Percentiles rank a stretch among this genome's conserved stretches.
phyloP scores from a whole-genome alignment of 2,797 vertebrate species.

The Dermochelys coriacea region DNA sequence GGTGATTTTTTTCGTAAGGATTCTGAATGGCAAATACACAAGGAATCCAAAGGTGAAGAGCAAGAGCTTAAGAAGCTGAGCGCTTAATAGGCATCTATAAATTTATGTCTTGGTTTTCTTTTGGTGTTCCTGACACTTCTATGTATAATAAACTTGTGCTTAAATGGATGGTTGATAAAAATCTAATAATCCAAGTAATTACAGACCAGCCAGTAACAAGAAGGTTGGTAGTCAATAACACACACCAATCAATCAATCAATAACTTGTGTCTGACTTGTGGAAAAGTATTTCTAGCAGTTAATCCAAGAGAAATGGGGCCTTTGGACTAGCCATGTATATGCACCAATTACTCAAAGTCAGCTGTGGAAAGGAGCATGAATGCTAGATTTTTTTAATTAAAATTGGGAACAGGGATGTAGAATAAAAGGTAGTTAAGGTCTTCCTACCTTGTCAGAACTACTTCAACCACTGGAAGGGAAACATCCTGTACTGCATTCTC shows the following conservation, averaged over 20 bases:
- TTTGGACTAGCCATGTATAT: not conserved
- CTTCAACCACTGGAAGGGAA: not conserved
- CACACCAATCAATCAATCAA: not conserved
- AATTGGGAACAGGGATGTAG: not conserved
- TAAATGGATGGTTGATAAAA: conserved; percentile 45
- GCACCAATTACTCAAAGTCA: not conserved
- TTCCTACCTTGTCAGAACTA: not conserved
- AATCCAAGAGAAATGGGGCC: not conserved
- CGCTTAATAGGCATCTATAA: not conserved
- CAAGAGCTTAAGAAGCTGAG: not conserved
- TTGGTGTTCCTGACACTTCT: not conserved
- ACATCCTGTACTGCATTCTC: not conserved
- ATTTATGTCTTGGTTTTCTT: not conserved
- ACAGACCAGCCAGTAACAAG: conserved; percentile 13
- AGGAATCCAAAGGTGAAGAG: not conserved
- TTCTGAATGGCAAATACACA: not conserved
- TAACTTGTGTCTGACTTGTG: conserved; percentile 9
- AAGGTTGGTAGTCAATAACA: conserved; percentile 44
- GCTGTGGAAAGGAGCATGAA: not conserved
- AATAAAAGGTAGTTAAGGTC: not conserved
- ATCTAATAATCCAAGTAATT: conserved; percentile 32
- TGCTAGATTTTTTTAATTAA: not conserved
- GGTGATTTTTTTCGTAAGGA: not conserved
- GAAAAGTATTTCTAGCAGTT: conserved; percentile 22
- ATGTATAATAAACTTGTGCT: not conserved